Base-by-base conservation (phyloP, 2,797 vertebrate species). In the Notoglanidium macrostoma region DNA sequence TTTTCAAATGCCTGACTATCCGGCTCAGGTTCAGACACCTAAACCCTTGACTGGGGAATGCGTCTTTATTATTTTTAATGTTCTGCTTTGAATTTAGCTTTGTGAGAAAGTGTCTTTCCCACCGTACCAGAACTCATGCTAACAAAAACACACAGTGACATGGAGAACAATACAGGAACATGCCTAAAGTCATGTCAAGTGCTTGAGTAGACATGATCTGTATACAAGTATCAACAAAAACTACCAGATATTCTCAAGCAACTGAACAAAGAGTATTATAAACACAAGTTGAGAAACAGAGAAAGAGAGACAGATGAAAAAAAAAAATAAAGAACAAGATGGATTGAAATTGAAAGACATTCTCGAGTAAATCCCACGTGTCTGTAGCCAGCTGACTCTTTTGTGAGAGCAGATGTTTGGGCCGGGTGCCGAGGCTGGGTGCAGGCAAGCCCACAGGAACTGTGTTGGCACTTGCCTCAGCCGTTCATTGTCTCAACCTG, bases 401-500 rank as follows among this genome's bases (percentile, higher is more conserved):
- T 98, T 98, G 97, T 98, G 95, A 95, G 95, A 96, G 97, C 97
- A 98, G 97, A 98, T 98, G 98, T 99, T 97, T 96, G 94, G 96
- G 97, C 96, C 96, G 94, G 94, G 94, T 95, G 95, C 95, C 94
- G 93, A 95, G 95, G 91, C 91, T 92, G 92, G 92, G 95, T 94
- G 94, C 94, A 94, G 95, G 92, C 94, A 94, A 94, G 96, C 95
- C 88, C 86, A 91, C 86, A 88, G 92, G 92, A 94, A 93, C 96
- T 94, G 10, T 98, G 98, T 98, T 97, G 96, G 96, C 97, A 96
- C 98, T 97, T 98, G 98, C 95, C 96, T 94, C 93, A 94, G 79
- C 93, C 90, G 95, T 93, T 96, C 97, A 98, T 98, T 99, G 98
- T 99, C 98, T 99, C 95, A 98, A 98, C 97, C 97, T 98, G 97